Conservation (phyloP, 2,113 vertebrate species). For the Neodontobutis hainanensis region DNA sequence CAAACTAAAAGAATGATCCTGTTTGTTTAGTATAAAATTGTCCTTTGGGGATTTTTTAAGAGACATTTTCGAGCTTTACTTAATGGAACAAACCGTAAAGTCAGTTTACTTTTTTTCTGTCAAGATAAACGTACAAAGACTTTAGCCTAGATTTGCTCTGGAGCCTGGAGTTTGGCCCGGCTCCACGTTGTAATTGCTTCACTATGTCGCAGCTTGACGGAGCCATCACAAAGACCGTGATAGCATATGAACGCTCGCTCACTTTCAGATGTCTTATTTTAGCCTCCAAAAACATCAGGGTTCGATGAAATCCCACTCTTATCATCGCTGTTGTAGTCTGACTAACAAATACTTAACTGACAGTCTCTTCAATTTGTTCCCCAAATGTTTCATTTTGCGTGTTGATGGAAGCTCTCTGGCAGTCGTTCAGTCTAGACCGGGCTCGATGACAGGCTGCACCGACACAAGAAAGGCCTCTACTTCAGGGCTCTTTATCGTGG, state of each 20-base stretch:
- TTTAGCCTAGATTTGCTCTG: conserved; percentile 49
- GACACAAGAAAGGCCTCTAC: neutral
- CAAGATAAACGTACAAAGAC: conserved; percentile 42
- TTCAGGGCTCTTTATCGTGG: neutral
- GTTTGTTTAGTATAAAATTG: conserved; percentile 37
- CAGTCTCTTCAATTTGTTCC: conserved; percentile 40
- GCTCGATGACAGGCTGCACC: conserved; percentile 29
- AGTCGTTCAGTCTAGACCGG: conserved; percentile 33
- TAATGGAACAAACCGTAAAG: conserved; percentile 32
- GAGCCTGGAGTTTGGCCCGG: conserved; percentile 49
- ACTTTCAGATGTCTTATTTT: conserved; percentile 31
- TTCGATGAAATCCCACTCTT: conserved; percentile 43
- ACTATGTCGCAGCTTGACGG: conserved; percentile 46
- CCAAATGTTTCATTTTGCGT: conserved; percentile 51
- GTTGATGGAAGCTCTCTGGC: conserved; percentile 41
- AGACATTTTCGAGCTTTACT: conserved; percentile 22
- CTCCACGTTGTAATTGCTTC: conserved; percentile 64
- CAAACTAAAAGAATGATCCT: conserved; percentile 24
- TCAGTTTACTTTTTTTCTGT: conserved; percentile 21
- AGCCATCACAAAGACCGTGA: conserved; percentile 24
- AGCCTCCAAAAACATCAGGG: conserved; percentile 22
- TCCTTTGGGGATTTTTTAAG: conserved; percentile 21
- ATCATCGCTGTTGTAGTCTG: conserved; percentile 30
- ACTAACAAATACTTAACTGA: conserved; percentile 34
- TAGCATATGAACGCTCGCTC: conserved; percentile 17